Percentiles rank a stretch among this genome's conserved stretches.
These are phyloP conservation scores for Spongilla lacustris DNA, from an alignment of 37 sponge, comb jelly and placozoan genomes.

Conservation along the genomic window DNA sequence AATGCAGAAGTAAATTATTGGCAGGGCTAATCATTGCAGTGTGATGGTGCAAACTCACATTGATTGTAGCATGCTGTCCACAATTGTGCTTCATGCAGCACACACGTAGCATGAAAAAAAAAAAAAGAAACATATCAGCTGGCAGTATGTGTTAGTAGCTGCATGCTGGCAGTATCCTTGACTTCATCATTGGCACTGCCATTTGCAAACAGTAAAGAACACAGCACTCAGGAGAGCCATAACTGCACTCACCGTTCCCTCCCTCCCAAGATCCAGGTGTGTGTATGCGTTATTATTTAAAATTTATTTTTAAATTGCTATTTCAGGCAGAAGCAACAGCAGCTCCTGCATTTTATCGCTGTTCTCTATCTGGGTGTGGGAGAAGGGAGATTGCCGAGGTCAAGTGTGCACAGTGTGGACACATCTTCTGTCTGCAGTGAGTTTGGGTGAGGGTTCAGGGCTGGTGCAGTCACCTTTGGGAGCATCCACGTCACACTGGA, in stretches of 20 bases:
- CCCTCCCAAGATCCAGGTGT: not conserved
- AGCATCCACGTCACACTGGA: too few relatives aligned
- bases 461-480: too few relatives aligned
- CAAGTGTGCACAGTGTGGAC: slow-evolving; percentile 28
- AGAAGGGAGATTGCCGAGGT: slow-evolving; percentile 32
- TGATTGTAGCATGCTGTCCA: too few relatives aligned
- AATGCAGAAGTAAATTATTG: too few relatives aligned
- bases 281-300: not conserved
- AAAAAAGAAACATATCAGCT: too few relatives aligned
- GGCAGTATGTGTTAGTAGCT: too few relatives aligned
- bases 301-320: not conserved
- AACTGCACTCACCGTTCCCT: not conserved
- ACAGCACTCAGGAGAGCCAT: slow-evolving; percentile 16
- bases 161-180: too few relatives aligned
- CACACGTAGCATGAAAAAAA: too few relatives aligned
- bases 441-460: not conserved
- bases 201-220: slow-evolving; percentile 16
- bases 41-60: too few relatives aligned
- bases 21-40: too few relatives aligned
- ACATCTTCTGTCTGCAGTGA: slow-evolving; percentile 45
- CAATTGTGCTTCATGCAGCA: too few relatives aligned
- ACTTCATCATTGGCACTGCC: not conserved
- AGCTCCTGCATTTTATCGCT: not conserved
- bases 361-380: slow-evolving; percentile 32
- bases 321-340: not conserved